These are phyloP conservation scores for Phoronis australis DNA, from an alignment of 2,888 invertebrate species.

Conservation along the genomic window DNA sequence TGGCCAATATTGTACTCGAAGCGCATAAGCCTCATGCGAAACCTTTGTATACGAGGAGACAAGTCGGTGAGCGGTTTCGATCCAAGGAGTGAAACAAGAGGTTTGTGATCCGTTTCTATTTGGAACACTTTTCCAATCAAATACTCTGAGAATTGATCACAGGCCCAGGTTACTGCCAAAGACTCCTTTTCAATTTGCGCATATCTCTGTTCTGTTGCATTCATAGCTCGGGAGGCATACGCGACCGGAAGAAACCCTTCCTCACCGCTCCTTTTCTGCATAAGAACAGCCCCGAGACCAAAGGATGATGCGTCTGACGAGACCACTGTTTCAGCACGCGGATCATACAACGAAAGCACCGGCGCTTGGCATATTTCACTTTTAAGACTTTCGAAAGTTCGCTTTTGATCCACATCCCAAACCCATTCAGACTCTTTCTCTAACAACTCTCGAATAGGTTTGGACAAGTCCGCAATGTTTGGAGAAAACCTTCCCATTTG, in stretches of 20 bases:
- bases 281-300: slow-evolving; percentile 39
- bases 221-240: slow-evolving; percentile 40
- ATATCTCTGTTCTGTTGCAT: slow-evolving; percentile 34
- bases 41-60: slow-evolving; percentile 42
- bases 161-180: slow-evolving; percentile 26
- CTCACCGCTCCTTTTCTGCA: slow-evolving; percentile 22
- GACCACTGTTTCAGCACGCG: slow-evolving; percentile 16
- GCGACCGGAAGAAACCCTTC: slow-evolving; percentile 30
- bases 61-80: slow-evolving; percentile 41
- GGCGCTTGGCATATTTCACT: slow-evolving; percentile 25
- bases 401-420: slow-evolving; percentile 13
- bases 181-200: slow-evolving; percentile 50
- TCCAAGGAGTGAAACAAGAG: slow-evolving; percentile 37
- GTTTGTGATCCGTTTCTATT: slow-evolving; percentile 49
- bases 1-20: slow-evolving; percentile 29
- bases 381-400: slow-evolving; percentile 33
- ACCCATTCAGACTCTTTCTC: slow-evolving; percentile 9
- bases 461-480: slow-evolving; percentile 6
- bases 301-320: slow-evolving; percentile 38
- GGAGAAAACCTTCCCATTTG: slow-evolving; percentile 12
- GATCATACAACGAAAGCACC: slow-evolving; percentile 35
- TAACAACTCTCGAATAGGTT: slow-evolving; percentile 13
- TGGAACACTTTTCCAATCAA: slow-evolving; percentile 30
- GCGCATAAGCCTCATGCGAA: slow-evolving; percentile 32
- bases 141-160: slow-evolving; percentile 39